A percentile compares a stretch with the other conserved stretches of the same genome.
Conservation (phyloP, 1,140 invertebrate genomes). For the Trichoplusia ni region DNA sequence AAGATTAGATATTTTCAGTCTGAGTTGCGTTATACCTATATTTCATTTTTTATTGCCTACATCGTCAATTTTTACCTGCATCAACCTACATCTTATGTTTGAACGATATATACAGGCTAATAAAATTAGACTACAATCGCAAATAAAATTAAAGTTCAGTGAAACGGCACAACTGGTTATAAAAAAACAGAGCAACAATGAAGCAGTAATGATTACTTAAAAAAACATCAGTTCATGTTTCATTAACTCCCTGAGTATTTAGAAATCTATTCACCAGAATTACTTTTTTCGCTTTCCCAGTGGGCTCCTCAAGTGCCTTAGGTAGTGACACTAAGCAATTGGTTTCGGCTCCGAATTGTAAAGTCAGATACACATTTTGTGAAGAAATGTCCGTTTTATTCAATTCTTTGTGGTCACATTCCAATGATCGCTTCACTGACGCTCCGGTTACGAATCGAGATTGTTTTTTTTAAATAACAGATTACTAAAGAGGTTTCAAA, state of each 20-base stretch:
- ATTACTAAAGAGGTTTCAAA: constrained; percentile 27
- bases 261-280: constrained; percentile 45
- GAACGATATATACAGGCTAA: too few species aligned
- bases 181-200: too few species aligned
- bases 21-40: too few species aligned
- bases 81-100: too few species aligned
- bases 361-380: constrained; percentile 52
- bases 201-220: too few species aligned
- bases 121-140: too few species aligned
- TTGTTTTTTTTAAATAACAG: constrained; percentile 51
- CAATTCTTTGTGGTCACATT: constrained; percentile 59
- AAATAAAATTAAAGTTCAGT: too few species aligned
- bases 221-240: not conserved
- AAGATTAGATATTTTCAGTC: too few species aligned
- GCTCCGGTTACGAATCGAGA: constrained; percentile 42
- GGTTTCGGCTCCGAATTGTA: constrained; percentile 55
- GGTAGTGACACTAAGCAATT: constrained; percentile 69
- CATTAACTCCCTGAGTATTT: constrained; percentile 4
- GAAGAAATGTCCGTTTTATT: constrained; percentile 54
- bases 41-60: too few species aligned
- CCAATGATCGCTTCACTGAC: constrained; percentile 51
- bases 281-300: constrained; percentile 60
- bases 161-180: too few species aligned
- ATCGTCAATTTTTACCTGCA: too few species aligned
- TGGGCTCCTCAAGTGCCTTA: constrained; percentile 53